Percentiles rank a stretch among this genome's conserved stretches.
phyloP scores from a whole-genome alignment of 2,113 vertebrate genomes.

The Pedetes capensis region DNA sequence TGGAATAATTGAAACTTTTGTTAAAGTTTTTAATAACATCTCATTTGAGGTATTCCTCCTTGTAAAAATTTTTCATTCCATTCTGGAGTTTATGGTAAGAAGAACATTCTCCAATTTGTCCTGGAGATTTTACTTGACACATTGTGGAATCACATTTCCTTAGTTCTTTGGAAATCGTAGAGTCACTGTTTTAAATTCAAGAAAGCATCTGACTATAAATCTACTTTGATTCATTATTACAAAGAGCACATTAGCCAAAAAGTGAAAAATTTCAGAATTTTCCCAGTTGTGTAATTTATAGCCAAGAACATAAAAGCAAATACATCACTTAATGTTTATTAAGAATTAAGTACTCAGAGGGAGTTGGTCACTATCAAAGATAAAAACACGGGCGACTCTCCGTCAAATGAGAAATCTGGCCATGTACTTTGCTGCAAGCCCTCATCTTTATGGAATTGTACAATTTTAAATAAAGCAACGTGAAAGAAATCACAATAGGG shows the following conservation, averaged over 20 bases:
- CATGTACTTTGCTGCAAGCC: background rate
- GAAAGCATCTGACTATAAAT: constrained; percentile 35
- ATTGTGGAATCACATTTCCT: background rate
- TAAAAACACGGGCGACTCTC: background rate
- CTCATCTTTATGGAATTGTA: background rate
- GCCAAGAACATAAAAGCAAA: constrained; percentile 43
- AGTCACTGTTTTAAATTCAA: constrained; percentile 26
- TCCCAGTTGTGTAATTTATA: constrained; percentile 4
- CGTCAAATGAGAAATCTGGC: constrained; percentile 26
- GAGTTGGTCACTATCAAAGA: constrained; percentile 7
- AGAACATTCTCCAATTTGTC: background rate
- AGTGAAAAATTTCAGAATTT: background rate
- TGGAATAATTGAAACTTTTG: constrained; percentile 24
- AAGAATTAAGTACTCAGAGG: constrained; percentile 39
- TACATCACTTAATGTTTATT: constrained; percentile 40
- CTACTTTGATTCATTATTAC: constrained; percentile 23
- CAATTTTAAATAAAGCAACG: constrained; percentile 55
- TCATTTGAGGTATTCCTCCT: background rate
- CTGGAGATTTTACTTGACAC: background rate
- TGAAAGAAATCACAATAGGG: constrained; percentile 3
- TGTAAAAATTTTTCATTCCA: background rate
- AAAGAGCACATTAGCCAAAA: constrained; percentile 39
- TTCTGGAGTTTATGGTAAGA: background rate
- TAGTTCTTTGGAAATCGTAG: background rate
- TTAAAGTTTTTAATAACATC: background rate